Evolutionary conservation across 2,888 invertebrate species (phyloP).

Genomic region (Acholoe squamosa): DNA sequence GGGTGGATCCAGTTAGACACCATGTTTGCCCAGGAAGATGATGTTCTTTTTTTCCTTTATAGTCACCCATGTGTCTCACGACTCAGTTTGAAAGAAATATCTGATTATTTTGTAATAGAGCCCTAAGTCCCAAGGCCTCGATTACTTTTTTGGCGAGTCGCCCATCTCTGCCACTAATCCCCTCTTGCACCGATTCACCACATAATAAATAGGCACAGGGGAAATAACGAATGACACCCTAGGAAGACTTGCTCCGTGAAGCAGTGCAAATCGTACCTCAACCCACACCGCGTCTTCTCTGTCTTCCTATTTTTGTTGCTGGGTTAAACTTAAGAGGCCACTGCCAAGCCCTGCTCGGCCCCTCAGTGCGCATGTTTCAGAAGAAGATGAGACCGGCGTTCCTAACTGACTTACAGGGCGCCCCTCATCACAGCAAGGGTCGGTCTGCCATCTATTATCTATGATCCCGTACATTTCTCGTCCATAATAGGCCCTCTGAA

Average conservation of each 20-base stretch:
- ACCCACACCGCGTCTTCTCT: neutral
- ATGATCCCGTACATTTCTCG: neutral
- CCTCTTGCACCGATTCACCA: neutral
- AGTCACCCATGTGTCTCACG: too few species aligned
- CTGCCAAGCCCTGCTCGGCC: neutral
- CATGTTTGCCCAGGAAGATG: too few species aligned
- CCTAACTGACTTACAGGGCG: constrained; percentile 27
- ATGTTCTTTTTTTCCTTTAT: too few species aligned
- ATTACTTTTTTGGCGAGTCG: too few species aligned
- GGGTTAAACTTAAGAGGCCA: neutral
- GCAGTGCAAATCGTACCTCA: neutral
- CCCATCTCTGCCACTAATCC: neutral
- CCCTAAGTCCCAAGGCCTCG: too few species aligned
- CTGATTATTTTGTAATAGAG: too few species aligned
- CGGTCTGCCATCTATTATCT: constrained; percentile 40
- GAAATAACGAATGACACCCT: neutral
- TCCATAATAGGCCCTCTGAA: constrained; percentile 13
- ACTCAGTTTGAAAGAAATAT: too few species aligned
- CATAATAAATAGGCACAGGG: neutral
- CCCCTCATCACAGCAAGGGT: neutral
- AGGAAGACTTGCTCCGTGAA: neutral
- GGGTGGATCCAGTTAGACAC: too few species aligned
- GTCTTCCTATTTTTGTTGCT: neutral
- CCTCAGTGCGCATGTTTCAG: neutral
- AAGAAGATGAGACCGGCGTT: neutral